These are phyloP conservation scores for Crotophaga sulcirostris DNA, from an alignment of 2,113 vertebrate species.

Conservation along the genomic window DNA sequence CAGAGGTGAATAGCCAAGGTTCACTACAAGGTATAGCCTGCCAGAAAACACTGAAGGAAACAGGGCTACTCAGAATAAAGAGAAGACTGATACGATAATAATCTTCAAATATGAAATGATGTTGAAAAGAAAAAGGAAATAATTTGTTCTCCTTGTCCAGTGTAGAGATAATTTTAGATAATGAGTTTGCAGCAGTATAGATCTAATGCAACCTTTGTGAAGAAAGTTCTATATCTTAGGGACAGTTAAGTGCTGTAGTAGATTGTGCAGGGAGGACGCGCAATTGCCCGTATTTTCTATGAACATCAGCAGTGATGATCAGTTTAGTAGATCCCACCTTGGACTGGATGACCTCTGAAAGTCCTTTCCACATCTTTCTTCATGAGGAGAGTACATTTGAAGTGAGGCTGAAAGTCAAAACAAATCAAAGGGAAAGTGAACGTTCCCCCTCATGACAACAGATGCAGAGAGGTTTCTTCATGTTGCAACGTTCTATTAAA, in stretches of 20 bases:
- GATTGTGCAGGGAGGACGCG: neutral
- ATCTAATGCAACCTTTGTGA: neutral
- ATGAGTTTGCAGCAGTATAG: neutral
- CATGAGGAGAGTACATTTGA: neutral
- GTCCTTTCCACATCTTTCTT: neutral
- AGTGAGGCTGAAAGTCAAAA: neutral
- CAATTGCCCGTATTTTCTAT: neutral
- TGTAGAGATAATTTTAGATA: neutral
- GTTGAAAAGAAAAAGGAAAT: neutral
- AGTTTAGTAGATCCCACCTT: neutral
- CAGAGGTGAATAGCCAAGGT: neutral
- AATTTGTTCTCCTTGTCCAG: neutral
- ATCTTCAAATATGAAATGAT: neutral
- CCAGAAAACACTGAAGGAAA: neutral
- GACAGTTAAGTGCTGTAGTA: neutral
- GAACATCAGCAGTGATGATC: neutral
- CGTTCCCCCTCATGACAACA: neutral
- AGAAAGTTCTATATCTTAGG: neutral
- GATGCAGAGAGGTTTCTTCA: neutral
- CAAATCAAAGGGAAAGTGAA: neutral
- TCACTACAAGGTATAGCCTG: neutral
- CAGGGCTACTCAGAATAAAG: neutral
- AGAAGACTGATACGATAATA: neutral
- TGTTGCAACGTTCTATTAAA: neutral
- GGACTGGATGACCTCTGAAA: constrained; percentile 11